Evolutionary conservation across 2,113 vertebrate genomes (phyloP).

Genomic region (Pelvicachromis taeniatus): DNA sequence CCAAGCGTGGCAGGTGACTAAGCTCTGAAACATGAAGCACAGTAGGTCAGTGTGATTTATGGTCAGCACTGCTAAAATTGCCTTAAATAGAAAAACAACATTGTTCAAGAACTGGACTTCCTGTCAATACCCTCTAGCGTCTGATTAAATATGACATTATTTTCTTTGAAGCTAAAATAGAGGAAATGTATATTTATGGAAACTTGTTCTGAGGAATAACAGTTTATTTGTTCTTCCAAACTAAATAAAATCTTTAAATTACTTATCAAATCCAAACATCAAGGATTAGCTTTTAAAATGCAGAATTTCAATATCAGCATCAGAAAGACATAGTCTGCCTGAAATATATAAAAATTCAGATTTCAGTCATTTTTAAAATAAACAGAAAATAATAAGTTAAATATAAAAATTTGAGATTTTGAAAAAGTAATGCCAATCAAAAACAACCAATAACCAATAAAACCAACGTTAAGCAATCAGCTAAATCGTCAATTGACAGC

Average conservation of each 20-base stretch:
- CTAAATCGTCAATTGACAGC: background rate
- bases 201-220: too few relatives aligned
- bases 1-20: background rate
- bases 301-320: too few relatives aligned
- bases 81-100: background rate
- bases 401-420: background rate
- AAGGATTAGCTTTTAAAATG: too few relatives aligned
- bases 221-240: too few relatives aligned
- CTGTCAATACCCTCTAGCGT: background rate
- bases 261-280: too few relatives aligned
- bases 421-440: background rate
- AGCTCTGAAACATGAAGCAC: background rate
- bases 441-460: background rate
- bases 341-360: too few relatives aligned
- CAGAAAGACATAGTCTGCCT: too few relatives aligned
- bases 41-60: background rate
- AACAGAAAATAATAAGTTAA: background rate
- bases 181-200: too few relatives aligned
- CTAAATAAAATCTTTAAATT: too few relatives aligned
- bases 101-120: background rate
- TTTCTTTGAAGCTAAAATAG: background rate
- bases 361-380: background rate
- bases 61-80: background rate
- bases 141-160: background rate
- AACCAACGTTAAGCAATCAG: background rate